Percentiles rank a stretch among this genome's conserved stretches.
phyloP scores from a whole-genome alignment of 2,797 vertebrate genomes.

The Cygnus olor region DNA sequence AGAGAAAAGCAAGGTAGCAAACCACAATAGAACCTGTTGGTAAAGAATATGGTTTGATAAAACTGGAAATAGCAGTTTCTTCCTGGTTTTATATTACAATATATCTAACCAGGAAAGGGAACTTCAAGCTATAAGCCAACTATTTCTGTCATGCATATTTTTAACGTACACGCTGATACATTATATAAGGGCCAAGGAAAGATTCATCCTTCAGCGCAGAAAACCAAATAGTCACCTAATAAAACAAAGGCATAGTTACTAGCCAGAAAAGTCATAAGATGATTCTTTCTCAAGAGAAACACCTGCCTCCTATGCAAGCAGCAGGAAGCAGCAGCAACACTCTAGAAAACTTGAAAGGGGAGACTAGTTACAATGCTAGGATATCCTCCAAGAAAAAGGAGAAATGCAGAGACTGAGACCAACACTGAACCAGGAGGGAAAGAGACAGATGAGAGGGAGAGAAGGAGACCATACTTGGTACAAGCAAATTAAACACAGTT shows the following conservation, averaged over 20 bases:
- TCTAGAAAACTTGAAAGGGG: not conserved
- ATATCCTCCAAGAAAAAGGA: not conserved
- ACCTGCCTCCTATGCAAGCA: not conserved
- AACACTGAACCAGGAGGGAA: not conserved
- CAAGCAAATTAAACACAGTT: not conserved
- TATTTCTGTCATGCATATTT: not conserved
- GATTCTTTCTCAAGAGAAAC: not conserved
- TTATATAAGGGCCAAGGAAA: not conserved
- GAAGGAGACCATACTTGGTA: not conserved
- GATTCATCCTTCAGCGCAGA: not conserved
- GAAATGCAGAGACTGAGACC: not conserved
- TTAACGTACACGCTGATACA: not conserved
- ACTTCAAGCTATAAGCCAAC: not conserved
- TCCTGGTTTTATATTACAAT: not conserved
- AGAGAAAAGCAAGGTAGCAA: not conserved
- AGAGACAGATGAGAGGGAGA: accelerated
- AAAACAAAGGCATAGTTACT: not conserved
- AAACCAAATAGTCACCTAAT: not conserved
- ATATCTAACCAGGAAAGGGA: not conserved
- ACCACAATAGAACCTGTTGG: not conserved
- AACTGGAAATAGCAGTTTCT: not conserved
- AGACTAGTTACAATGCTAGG: not conserved
- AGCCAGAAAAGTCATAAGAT: not conserved
- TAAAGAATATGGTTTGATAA: not conserved
- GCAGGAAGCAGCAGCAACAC: not conserved